These are phyloP conservation scores for Neosalanx taihuensis DNA, from an alignment of 2,797 vertebrate species.

Conservation along the genomic window DNA sequence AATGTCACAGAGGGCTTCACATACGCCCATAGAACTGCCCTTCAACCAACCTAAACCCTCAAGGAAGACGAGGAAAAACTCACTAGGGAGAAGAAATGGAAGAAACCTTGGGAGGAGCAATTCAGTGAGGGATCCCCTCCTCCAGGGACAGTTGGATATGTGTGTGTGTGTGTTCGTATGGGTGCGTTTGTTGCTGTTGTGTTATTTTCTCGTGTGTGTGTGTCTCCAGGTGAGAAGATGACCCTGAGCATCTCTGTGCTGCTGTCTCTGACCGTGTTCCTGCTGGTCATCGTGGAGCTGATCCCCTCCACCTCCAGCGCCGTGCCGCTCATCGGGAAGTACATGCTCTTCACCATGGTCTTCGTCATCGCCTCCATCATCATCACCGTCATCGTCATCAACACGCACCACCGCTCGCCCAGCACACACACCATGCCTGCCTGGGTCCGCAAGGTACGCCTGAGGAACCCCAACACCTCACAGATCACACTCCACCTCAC, in stretches of 20 bases:
- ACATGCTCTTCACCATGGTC: conserved; percentile 99
- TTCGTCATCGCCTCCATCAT: conserved; percentile 96
- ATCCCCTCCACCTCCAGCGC: conserved; percentile 97
- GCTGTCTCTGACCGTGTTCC: conserved; percentile 92
- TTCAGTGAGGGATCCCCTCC: too few species aligned
- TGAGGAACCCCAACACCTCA: too few species aligned
- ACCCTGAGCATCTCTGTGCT: conserved; percentile 95
- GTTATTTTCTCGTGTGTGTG: conserved; percentile 37
- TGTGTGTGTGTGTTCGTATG: not conserved
- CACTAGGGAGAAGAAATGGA: too few species aligned
- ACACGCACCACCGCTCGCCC: conserved; percentile 94
- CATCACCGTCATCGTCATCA: conserved; percentile 96
- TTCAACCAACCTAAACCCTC: too few species aligned
- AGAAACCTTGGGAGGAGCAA: too few species aligned
- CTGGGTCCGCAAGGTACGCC: conserved; percentile 84
- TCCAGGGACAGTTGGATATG: not conserved
- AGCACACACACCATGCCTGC: conserved; percentile 92
- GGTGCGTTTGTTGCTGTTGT: not conserved
- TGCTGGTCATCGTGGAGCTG: conserved; percentile 95
- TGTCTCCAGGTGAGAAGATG: conserved; percentile 94
- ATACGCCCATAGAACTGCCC: too few species aligned
- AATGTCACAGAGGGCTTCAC: too few species aligned
- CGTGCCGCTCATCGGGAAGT: conserved; percentile 94
- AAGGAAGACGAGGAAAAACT: too few species aligned
- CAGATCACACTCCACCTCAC: too few species aligned